Conservation (phyloP, 2,797 vertebrate species). For the Phylloscopus collybita region DNA sequence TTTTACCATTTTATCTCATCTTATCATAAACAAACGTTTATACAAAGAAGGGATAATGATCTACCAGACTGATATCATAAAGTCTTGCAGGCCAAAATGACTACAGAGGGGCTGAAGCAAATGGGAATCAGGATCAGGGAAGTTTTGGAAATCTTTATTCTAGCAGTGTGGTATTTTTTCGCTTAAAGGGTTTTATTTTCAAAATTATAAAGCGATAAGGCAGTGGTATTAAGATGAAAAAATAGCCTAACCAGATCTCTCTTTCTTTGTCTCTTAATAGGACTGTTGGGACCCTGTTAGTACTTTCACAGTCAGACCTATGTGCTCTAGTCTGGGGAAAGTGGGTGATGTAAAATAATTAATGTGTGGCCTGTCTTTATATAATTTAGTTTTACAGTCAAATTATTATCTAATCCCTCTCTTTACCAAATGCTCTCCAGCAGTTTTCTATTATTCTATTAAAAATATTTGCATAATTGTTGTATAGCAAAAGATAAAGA, state of each 20-base stretch:
- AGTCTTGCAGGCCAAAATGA: not conserved
- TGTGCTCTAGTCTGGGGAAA: not conserved
- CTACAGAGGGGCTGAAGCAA: not conserved
- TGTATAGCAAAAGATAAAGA: not conserved
- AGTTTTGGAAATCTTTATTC: not conserved
- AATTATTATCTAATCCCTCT: conserved; percentile 16
- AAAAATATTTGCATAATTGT: not conserved
- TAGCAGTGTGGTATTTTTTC: not conserved
- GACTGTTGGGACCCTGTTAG: not conserved
- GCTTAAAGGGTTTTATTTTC: not conserved
- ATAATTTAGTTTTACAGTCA: not conserved
- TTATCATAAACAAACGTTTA: not conserved
- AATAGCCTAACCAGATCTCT: not conserved
- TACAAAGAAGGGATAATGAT: not conserved
- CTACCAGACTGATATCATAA: not conserved
- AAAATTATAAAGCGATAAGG: not conserved
- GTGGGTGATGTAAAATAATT: not conserved
- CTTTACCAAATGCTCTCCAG: not conserved
- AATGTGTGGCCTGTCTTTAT: not conserved
- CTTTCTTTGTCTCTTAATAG: not conserved
- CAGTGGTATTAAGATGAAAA: not conserved
- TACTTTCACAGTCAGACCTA: not conserved
- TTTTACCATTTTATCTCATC: not conserved
- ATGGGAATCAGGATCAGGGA: not conserved
- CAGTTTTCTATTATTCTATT: not conserved